Evolutionary conservation across 2,797 vertebrate species (phyloP).

Genomic region (Lagodon rhomboides): DNA sequence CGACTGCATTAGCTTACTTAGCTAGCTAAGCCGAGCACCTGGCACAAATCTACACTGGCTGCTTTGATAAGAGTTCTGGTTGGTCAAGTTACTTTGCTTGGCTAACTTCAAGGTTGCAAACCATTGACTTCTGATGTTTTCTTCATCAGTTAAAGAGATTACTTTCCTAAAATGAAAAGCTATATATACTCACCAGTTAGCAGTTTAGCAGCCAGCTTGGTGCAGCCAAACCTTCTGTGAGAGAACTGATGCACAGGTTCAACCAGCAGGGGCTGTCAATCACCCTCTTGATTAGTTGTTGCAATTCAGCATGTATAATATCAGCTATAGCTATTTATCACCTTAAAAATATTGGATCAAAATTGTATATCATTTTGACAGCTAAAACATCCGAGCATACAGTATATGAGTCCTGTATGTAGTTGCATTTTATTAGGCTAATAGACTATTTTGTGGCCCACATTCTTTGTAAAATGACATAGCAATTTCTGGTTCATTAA

Average conservation of each 20-base stretch:
- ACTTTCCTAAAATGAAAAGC: background rate
- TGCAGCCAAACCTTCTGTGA: background rate
- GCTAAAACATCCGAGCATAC: background rate
- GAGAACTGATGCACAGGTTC: background rate
- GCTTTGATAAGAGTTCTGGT: background rate
- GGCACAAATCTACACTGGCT: background rate
- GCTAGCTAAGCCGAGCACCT: background rate
- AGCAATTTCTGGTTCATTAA: background rate
- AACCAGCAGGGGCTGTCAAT: constrained; percentile 2
- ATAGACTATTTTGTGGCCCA: background rate
- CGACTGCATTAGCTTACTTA: background rate
- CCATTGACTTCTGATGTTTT: background rate
- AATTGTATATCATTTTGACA: background rate
- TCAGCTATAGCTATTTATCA: background rate
- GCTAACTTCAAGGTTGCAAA: background rate
- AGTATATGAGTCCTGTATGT: background rate
- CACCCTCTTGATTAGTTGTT: background rate
- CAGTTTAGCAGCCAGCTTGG: background rate
- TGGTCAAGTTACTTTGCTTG: background rate
- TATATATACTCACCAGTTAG: background rate
- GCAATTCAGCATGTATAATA: background rate
- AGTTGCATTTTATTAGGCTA: background rate
- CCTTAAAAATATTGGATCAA: background rate
- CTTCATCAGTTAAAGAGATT: background rate
- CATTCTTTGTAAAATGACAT: background rate